These are phyloP conservation scores for Caligus rogercresseyi DNA, from an alignment of 1,140 invertebrate species.

Conservation along the genomic window DNA sequence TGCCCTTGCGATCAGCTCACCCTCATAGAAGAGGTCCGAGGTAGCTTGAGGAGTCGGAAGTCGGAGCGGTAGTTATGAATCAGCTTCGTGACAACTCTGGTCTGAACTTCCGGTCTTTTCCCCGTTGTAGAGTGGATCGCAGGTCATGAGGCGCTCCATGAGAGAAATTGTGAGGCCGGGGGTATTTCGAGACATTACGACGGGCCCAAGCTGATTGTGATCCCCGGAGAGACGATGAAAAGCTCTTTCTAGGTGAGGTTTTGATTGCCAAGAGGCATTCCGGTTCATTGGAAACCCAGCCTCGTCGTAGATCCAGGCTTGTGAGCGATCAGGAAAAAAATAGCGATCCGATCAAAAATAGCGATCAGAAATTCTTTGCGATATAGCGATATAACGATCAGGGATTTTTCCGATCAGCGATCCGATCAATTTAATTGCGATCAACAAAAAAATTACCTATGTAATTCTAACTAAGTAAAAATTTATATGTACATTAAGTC, in stretches of 20 bases:
- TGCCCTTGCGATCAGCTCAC: conserved; percentile 35
- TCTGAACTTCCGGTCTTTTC: conserved; percentile 30
- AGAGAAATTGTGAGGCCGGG: conserved; percentile 43
- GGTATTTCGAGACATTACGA: conserved; percentile 47
- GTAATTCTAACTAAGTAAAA: too few species aligned
- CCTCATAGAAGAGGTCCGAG: conserved; percentile 67
- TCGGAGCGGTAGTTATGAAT: conserved; percentile 46
- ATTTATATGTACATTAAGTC: too few species aligned
- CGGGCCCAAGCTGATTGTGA: conserved; percentile 75
- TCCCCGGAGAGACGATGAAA: conserved; percentile 69
- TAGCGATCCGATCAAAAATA: too few species aligned
- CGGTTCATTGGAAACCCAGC: conserved; percentile 75
- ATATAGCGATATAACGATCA: too few species aligned
- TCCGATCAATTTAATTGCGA: too few species aligned
- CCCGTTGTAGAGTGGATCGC: not conserved
- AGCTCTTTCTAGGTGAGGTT: conserved; percentile 25
- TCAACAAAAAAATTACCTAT: too few species aligned
- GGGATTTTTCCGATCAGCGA: too few species aligned
- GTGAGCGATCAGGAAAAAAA: too few species aligned
- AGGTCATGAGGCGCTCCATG: conserved; percentile 39
- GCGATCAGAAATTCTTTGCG: too few species aligned
- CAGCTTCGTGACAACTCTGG: conserved; percentile 45
- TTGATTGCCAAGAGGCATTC: conserved; percentile 60
- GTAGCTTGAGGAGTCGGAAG: conserved; percentile 48
- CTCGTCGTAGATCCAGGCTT: conserved; percentile 84